A percentile compares a stretch with the other conserved stretches of the same genome.
These are phyloP conservation scores for Passer montanus DNA, from an alignment of 2,113 vertebrate genomes.

Conservation along the genomic window DNA sequence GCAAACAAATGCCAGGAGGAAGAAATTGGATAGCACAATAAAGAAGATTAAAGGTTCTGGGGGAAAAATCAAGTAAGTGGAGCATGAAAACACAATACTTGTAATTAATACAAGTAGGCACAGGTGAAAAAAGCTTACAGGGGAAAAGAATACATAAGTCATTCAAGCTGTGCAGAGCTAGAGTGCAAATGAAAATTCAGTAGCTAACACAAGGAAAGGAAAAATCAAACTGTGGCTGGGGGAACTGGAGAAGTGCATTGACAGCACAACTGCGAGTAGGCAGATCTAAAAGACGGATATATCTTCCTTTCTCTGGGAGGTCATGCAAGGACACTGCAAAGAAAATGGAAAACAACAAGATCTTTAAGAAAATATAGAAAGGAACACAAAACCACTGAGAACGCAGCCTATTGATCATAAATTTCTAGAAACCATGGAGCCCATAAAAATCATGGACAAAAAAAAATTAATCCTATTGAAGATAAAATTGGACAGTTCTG, in stretches of 20 bases:
- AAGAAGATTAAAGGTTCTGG: background rate
- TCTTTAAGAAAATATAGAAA: background rate
- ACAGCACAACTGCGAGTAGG: slow-evolving; percentile 34
- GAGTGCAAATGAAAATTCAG: slow-evolving; percentile 37
- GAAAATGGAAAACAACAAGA: background rate
- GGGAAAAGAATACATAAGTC: background rate
- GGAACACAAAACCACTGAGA: background rate
- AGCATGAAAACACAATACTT: slow-evolving; percentile 1
- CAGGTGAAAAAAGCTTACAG: background rate
- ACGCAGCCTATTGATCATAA: background rate
- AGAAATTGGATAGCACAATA: background rate
- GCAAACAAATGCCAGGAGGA: background rate
- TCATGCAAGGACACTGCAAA: slow-evolving; percentile 36
- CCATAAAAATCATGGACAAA: background rate
- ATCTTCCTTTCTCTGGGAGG: slow-evolving; percentile 8
- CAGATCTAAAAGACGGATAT: slow-evolving; percentile 5
- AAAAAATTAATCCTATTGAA: background rate
- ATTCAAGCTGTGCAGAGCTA: slow-evolving; percentile 27
- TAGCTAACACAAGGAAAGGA: slow-evolving; percentile 7
- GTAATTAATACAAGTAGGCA: slow-evolving; percentile 35
- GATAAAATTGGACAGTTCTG: background rate
- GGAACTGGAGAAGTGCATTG: slow-evolving; percentile 33
- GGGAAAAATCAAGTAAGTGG: background rate
- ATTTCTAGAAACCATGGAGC: background rate
- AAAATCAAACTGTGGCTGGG: slow-evolving; percentile 16